Evolutionary conservation across 2,888 invertebrate species (phyloP).

Genomic region (Pristionchus mayeri): DNA sequence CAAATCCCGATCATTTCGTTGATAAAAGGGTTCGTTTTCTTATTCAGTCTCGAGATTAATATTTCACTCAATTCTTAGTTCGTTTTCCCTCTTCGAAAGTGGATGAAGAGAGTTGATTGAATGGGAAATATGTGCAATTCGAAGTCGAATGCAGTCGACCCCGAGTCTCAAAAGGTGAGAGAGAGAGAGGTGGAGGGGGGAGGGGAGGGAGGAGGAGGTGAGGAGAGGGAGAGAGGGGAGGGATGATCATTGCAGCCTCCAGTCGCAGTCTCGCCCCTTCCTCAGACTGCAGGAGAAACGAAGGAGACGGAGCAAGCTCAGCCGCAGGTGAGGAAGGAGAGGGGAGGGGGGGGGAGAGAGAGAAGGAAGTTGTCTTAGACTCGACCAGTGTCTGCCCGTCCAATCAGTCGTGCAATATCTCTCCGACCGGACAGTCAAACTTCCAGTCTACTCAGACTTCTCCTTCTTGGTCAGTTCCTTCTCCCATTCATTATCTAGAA

Average conservation of each 20-base stretch:
- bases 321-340: neutral
- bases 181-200: no score
- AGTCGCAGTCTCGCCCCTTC: slow-evolving; percentile 24
- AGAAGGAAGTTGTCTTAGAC: neutral
- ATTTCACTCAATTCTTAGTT: neutral
- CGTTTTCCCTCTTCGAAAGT: neutral
- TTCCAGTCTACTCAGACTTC: neutral
- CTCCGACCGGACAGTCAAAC: neutral
- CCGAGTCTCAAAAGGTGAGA: neutral
- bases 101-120: slow-evolving; percentile 17
- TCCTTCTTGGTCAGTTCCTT: slow-evolving; percentile 28
- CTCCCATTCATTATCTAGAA: neutral
- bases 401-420: neutral
- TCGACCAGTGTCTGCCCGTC: slow-evolving; percentile 19
- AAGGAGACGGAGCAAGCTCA: neutral
- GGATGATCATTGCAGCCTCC: neutral
- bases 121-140: slow-evolving; percentile 38
- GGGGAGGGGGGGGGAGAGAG: neutral
- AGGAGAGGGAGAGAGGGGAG: no score
- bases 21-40: neutral
- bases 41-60: neutral
- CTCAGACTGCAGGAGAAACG: slow-evolving; percentile 13
- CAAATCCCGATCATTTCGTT: neutral
- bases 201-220: no score
- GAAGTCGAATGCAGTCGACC: slow-evolving; percentile 21